A percentile compares a stretch with the other conserved stretches of the same genome.
phyloP scores from a whole-genome alignment of 2,888 invertebrate species.

The Helobdella robusta region DNA sequence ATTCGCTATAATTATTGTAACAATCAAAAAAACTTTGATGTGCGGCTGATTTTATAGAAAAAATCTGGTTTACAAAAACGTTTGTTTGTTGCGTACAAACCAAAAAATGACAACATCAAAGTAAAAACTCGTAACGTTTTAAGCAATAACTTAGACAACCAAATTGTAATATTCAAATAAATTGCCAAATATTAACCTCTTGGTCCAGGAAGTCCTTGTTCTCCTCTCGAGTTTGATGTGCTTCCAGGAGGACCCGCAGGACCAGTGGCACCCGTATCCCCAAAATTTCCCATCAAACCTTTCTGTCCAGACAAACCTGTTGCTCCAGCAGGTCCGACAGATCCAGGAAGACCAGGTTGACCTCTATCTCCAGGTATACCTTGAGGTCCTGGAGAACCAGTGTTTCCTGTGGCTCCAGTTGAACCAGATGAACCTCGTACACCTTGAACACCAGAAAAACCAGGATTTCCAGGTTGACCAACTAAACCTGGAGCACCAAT shows the following conservation, averaged over 20 bases:
- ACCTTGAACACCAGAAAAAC: slow-evolving; percentile 18
- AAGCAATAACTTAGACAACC: not conserved
- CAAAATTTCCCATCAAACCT: slow-evolving; percentile 11
- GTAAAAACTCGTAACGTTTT: not conserved
- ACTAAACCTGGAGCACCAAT: slow-evolving; percentile 21
- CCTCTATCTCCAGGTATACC: slow-evolving; percentile 28
- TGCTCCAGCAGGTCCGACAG: slow-evolving; percentile 28
- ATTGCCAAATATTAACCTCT: slow-evolving; percentile 1
- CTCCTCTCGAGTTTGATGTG: slow-evolving; percentile 24
- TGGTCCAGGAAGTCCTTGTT: slow-evolving; percentile 25
- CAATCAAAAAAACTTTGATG: too few species aligned
- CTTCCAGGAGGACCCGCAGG: slow-evolving; percentile 15
- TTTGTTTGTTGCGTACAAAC: too few species aligned
- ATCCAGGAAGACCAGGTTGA: slow-evolving; percentile 31
- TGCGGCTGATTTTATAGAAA: too few species aligned
- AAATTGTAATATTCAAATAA: not conserved
- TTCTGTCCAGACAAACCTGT: slow-evolving; percentile 15
- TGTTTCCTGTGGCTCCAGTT: slow-evolving; percentile 19
- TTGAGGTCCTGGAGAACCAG: slow-evolving; percentile 47
- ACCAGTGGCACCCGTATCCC: slow-evolving; percentile 25
- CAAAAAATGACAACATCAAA: not conserved
- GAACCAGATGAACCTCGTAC: slow-evolving; percentile 7
- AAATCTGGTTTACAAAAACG: too few species aligned
- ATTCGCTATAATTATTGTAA: too few species aligned
- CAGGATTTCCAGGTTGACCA: slow-evolving; percentile 23